Percentiles rank a stretch among this genome's conserved stretches.
Evolutionary conservation across 2,113 vertebrate genomes (phyloP).

Genomic region (Glaucidium brasilianum): DNA sequence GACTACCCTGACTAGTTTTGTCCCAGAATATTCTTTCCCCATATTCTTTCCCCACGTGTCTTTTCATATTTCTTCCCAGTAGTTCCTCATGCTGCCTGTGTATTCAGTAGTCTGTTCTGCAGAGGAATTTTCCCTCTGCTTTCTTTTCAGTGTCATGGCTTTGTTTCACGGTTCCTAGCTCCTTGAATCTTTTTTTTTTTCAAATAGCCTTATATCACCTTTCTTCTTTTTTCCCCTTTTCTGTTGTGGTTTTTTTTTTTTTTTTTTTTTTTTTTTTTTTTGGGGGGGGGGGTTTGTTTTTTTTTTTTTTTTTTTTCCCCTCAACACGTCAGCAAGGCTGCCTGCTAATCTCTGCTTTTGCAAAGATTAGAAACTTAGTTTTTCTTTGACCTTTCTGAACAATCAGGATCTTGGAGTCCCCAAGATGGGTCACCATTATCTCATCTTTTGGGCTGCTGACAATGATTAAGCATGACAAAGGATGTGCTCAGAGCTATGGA

Average conservation of each 20-base stretch:
- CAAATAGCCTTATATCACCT: neutral
- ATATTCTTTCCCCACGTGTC: neutral
- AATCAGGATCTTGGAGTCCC: conserved; percentile 38
- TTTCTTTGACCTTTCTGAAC: conserved; percentile 62
- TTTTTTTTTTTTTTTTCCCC: neutral
- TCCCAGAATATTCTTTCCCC: neutral
- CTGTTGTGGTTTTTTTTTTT: too few relatives aligned
- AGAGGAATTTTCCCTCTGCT: neutral
- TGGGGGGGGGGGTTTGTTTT: too few relatives aligned
- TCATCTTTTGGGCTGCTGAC: conserved; percentile 34
- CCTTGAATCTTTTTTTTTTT: too few relatives aligned
- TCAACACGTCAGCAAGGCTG: neutral
- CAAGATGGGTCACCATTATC: conserved; percentile 33
- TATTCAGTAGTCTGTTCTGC: neutral
- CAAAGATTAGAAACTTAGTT: conserved; percentile 42
- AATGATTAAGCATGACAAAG: conserved; percentile 54
- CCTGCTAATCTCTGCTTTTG: conserved; percentile 45
- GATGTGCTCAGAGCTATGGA: neutral
- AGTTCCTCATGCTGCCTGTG: neutral
- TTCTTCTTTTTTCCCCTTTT: neutral
- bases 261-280: too few relatives aligned
- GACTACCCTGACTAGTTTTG: neutral
- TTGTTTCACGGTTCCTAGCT: neutral
- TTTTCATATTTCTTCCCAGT: neutral
- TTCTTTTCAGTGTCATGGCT: neutral